Conservation (phyloP, 2,888 invertebrate species). For the Metacarcinus magister region DNA sequence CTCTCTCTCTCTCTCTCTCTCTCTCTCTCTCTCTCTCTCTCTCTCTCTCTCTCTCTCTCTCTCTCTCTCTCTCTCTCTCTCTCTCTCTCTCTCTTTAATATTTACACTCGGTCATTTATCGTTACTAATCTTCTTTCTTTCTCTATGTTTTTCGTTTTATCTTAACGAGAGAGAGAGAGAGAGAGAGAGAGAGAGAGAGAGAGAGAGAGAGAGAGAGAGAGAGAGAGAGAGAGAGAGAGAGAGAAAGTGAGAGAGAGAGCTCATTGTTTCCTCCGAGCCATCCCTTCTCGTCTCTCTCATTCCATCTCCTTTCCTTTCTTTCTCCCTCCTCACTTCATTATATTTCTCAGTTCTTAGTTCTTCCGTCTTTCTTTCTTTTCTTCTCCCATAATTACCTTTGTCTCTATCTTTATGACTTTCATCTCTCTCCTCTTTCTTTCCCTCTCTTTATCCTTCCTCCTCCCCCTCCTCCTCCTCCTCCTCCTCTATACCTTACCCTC, state of each 20-base stretch:
- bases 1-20: neutral
- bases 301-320: constrained; percentile 37
- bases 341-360: neutral
- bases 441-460: neutral
- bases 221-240: constrained; percentile 40
- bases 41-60: neutral
- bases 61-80: neutral
- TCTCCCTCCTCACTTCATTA: neutral
- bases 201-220: constrained; percentile 41
- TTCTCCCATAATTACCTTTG: neutral
- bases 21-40: neutral
- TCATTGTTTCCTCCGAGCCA: neutral
- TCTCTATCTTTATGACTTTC: neutral
- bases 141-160: neutral
- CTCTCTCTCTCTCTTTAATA: neutral
- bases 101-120: neutral
- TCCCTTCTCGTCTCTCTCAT: neutral
- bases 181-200: constrained; percentile 35
- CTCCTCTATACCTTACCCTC: neutral
- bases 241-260: constrained; percentile 26
- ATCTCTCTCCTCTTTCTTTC: neutral
- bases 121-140: neutral
- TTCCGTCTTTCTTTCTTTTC: neutral
- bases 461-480: neutral
- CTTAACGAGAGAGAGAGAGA: neutral